A percentile compares a stretch with the other conserved stretches of the same genome.
phyloP scores from a whole-genome alignment of 2,113 vertebrate genomes.

The Scalopus aquaticus region DNA sequence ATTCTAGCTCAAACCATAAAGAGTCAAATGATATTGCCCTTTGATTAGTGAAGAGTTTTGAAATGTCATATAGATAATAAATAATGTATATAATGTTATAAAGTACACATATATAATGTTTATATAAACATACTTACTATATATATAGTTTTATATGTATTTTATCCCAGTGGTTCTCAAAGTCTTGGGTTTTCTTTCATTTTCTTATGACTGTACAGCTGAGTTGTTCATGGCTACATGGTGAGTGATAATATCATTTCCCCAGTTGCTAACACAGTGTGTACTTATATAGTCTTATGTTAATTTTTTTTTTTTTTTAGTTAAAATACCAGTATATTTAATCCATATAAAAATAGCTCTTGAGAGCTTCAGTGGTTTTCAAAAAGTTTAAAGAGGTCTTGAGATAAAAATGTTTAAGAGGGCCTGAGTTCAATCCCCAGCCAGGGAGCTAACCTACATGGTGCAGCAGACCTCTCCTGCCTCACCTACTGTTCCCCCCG shows the following conservation, averaged over 20 bases:
- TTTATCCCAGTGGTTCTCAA: background rate
- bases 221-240: background rate
- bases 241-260: background rate
- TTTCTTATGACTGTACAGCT: background rate
- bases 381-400: background rate
- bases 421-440: too few relatives aligned
- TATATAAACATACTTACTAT: too few relatives aligned
- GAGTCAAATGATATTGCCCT: background rate
- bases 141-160: too few relatives aligned
- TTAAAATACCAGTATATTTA: background rate
- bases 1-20: background rate
- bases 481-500: too few relatives aligned
- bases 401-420: background rate
- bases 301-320: background rate
- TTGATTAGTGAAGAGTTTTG: slow-evolving; percentile 6
- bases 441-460: too few relatives aligned
- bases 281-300: background rate
- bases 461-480: too few relatives aligned
- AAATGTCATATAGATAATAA: background rate
- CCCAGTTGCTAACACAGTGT: background rate
- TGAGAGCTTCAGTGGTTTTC: background rate
- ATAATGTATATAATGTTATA: background rate
- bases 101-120: too few relatives aligned
- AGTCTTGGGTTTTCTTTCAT: background rate
- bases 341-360: background rate